Base-by-base conservation (phyloP, 2,797 vertebrate species). In the Podargus strigoides region DNA sequence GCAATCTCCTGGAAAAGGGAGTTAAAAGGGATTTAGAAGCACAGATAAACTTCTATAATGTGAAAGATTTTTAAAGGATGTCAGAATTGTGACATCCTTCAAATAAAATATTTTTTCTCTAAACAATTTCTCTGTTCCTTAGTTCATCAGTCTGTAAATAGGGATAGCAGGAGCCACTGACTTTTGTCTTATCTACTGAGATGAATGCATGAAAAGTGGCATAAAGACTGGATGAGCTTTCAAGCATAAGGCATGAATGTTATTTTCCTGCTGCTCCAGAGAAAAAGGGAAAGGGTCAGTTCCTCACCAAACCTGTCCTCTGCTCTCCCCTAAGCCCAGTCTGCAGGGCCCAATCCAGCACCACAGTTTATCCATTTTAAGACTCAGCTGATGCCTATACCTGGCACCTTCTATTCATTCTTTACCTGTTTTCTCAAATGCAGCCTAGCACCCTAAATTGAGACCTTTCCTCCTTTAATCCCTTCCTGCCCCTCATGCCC, bases 311-410 rank as follows among this genome's bases (percentile, higher is more conserved):
- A 37, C 14, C 8, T 36, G 39, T 59, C 32, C 21, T 19, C 36
- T 81, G 49, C 78, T 70, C 28, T 78, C 11, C 14, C 10, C n/a
- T 3, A 0, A 84, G 20, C 36, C 32, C 42, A 23, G 14, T 2
- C 59, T 68, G 17, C 47, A 62, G 53, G 41, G 32, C 34, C 44
- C 37, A 56, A 2, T 7, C 58, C 49, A 76, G 37, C 4, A 47
- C 27, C 39, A 8, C 4, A 0, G 69, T 1, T 42, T 30, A 52
- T 0, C 34, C 55, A 23, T 1, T 0, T 81, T 21, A 36, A 28
- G 36, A n/a, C 42, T 79, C 47, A 73, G 36, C 5, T 62, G 77
- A 37, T 34, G 27, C 30, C 75, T 36, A 1, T 3, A 46, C 7
- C 19, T 44, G 87, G 12, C 26, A 73, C 30, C 27, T 49, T n/a